Conservation (phyloP, 2,113 vertebrate species). For the Aegotheles bennettii region DNA sequence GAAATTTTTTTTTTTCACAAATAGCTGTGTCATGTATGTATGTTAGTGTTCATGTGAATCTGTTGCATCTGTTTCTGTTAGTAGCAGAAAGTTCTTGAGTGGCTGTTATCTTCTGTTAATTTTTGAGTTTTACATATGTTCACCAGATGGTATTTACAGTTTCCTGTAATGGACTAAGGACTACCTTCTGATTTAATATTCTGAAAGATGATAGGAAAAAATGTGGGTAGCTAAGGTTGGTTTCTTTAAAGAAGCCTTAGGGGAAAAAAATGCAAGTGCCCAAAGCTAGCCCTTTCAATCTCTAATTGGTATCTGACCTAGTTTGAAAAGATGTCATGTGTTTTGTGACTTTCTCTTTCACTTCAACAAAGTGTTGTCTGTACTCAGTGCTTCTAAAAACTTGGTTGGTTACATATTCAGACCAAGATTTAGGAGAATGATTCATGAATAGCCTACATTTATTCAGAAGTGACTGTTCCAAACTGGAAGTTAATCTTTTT, state of each 20-base stretch:
- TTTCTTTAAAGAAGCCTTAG: background rate
- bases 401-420: background rate
- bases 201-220: background rate
- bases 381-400: background rate
- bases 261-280: background rate
- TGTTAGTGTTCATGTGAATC: background rate
- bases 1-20: background rate
- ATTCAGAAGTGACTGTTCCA: background rate
- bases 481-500: background rate
- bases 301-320: constrained; percentile 16
- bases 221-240: background rate
- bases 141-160: background rate
- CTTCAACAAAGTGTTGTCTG: background rate
- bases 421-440: background rate
- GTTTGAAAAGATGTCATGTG: background rate
- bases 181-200: background rate
- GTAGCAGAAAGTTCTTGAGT: background rate
- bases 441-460: background rate
- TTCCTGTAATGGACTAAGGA: background rate
- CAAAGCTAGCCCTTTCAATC: background rate
- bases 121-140: background rate
- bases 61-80: background rate
- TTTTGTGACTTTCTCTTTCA: background rate
- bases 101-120: background rate
- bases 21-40: background rate